Base-by-base conservation (phyloP, 2,797 vertebrate species). In the Siniperca scherzeri region DNA sequence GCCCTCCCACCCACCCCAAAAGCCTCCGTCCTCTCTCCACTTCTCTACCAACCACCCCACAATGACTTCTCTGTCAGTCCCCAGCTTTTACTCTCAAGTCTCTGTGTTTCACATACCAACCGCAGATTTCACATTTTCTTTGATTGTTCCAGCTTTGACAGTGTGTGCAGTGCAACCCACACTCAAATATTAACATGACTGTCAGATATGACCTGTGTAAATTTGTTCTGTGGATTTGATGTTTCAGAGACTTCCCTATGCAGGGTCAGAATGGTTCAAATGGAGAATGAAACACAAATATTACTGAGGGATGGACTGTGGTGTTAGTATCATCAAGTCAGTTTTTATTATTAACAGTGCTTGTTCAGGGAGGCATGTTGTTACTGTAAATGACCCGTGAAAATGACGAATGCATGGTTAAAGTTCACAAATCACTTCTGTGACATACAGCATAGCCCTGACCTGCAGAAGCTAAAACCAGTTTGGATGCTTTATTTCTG, bases 31-130 rank as follows among this genome's bases (percentile, higher is more conserved):
- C 80, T 70, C 81, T 78, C 75, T 87, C 73, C 69, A 75, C 77
- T 59, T 57, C 82, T 80, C 80, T 52, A 60, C 74, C 78, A 55
- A 60, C 82, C 73, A 46, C 48, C 77, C 80, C 79, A 92, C 89
- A 92, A 91, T 88, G 87, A 82, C 86, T 78, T 70, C 88, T 89
- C 90, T 93, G 89, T 93, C 78, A 52, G 68, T 70, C 78, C 46
- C 42, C 46, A 62, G 70, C 70, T 86, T 88, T 85, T 71, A 71
- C 76, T 77, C 38, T 72, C 25, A 33, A 50, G 53, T 78, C 65
- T 82, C 76, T 57, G 77, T 60, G 56, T 71, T 85, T 86, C 52
- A 80, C 75, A 81, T 74, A 36, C 78, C 66, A 30, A 74, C 81
- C 7, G 5, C 79, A 81, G 46, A 80, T 84, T 85, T 86, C 50